Evolutionary conservation across 2,888 invertebrate genomes (phyloP), one percentile per base, ranked within the genome.

Genomic region (Cryptosula pallasiana): DNA sequence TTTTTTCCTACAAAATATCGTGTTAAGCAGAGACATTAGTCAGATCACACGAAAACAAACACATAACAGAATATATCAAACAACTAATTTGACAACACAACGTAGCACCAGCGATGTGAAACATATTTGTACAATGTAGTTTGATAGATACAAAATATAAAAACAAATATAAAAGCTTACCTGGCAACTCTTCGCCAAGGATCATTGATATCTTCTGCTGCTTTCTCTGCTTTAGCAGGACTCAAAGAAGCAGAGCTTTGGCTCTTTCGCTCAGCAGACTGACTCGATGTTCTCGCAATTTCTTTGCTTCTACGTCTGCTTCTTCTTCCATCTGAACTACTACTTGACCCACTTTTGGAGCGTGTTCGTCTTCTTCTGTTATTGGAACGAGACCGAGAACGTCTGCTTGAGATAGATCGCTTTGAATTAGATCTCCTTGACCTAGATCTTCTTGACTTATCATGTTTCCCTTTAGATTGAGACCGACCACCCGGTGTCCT

Each of bases 141-240:
- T n/a, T n/a, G 20, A 45, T 45, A 45, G 45, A 9, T 45, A 20
- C 45, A 13, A 9, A 9, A 13, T 45, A 13, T 9, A 45, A 13
- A 45, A 45, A 13, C 45, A 45, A 45, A 57, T 57, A 57, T 23
- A 57, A 9, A 57, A 57, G 5, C 20, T 25, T 57, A 63, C 63
- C 63, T 63, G 20, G 63, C 32, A 13, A 32, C 63, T 29, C 63
- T 20, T 63, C 32, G 63, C 63, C 63, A 63, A 2, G 63, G 63
- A 32, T 63, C 63, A 32, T 27, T 63, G 32, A 63, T 25, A 9
- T 25, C 25, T 23, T 45, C 20, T 45, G 45, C 45, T 45, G 20
- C 45, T 13, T 9, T 5, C 20, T 16, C 57, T 16, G 23, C 13
- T 25, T 57, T 57, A 23, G 20, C 5, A 57, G 57, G 5, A 13